Base-by-base conservation (phyloP, 1,140 invertebrate genomes). In the Diachasmimorpha longicaudata region DNA sequence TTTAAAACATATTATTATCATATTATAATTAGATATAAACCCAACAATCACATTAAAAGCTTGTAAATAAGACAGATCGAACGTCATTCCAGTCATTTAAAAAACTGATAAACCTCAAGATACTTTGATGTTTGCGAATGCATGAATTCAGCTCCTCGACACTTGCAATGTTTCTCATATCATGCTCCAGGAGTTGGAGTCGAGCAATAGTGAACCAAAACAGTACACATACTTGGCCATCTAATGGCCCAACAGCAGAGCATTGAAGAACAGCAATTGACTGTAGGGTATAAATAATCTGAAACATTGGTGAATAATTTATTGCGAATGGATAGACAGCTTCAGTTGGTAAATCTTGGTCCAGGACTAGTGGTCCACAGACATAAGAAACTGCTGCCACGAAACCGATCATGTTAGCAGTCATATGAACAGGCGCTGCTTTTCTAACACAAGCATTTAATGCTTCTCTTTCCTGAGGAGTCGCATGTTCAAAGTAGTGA, bases 181-280 rank as follows among this genome's bases (percentile, higher is more conserved):
- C 74, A 10, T 58, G 11, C 0, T 58, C 67, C 4, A 79, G 58
- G 0, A 79, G 37, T 16, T 79, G 58, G 0, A 79, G 55, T 44
- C 77, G 66, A n/a, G 68, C 71, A 19, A 75, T 70, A 16, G 70
- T 68, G 46, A 73, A 79, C 77, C 77, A 78, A 0, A 78, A 44
- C 0, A 76, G 48, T 42, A 73, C 5, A 5, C 74, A 48, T 11
- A 72, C 37, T 46, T 78, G 77, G 37, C 74, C 67, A 31, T 78
- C 77, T 8, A 78, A 46, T 3, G 23, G 16, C 0, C 44, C 58
- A 11, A 70, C 69, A 4, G 39, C 11, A 13, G 46, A 44, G 55
- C 70, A 68, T n/a, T 74, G 74, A 1, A 76, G 25, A 8, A 46
- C 77, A 6, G 23, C 58, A 4, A 76, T 16, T 4, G 70, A 21